Base-by-base conservation (phyloP, 2,797 vertebrate genomes). In the Sibirionetta formosa region DNA sequence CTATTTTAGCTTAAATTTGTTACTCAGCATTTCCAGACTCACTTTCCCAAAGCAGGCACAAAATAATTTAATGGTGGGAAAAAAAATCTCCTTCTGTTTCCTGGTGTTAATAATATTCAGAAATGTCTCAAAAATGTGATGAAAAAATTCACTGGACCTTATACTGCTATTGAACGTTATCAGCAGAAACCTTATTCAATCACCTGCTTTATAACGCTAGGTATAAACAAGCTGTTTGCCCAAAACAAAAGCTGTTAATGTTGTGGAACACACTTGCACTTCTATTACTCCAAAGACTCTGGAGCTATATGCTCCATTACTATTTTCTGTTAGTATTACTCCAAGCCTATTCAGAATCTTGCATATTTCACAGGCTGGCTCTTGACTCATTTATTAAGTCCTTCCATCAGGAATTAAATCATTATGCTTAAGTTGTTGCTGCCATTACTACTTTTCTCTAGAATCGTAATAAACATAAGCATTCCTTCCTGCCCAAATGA, bases 171-270 rank as follows among this genome's bases (percentile, higher is more conserved):
- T 69, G 40, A 81, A 93, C 14, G 77, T 35, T 72, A 82, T 48
- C 70, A 91, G 42, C 56, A 88, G 58, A 86, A 91, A 82, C 51
- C 38, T 88, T 70, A 69, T 72, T 93, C 82, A 82, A 58, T 83
- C 77, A 76, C 44, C 77, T 65, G 42, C 82, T 88, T 22, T 51
- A 26, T 61, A 94, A 72, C n/a, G 78, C 36, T 15, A 68, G 82
- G 61, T 36, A 65, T 46, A 91, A 90, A 91, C 65, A 93, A 78
- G 82, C 19, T 93, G 76, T 83, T 61, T 75, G 82, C 70, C 81
- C 79, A 95, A 88, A 93, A 81, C 80, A 86, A 76, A 94, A 84
- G 77, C 80, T 69, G n/a, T 70, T 93, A 69, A 84, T 76, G 73
- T 61, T 81, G 53, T 76, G 66, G 88, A 93, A 96, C 77, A 83